These are phyloP conservation scores for Neosilurus mollespiculum DNA, from an alignment of 2,797 vertebrate genomes.

Conservation along the genomic window DNA sequence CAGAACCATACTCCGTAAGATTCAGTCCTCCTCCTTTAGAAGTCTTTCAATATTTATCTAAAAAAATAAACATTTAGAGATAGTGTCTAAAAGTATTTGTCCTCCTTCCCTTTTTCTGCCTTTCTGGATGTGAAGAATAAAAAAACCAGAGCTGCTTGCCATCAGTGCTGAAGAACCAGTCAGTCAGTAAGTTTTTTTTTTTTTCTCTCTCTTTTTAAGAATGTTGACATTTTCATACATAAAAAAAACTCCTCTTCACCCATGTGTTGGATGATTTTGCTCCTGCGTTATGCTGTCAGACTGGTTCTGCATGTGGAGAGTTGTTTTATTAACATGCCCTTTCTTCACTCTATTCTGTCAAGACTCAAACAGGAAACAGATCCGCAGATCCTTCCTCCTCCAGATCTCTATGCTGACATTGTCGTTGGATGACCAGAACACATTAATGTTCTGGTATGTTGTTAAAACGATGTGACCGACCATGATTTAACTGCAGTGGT, in stretches of 20 bases:
- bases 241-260: not conserved
- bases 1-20: constrained; percentile 43
- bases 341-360: not conserved
- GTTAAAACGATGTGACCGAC: not conserved
- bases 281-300: constrained; percentile 31
- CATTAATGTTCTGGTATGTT: constrained; percentile 26
- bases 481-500: not conserved
- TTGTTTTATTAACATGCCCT: constrained; percentile 20
- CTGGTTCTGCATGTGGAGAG: constrained; percentile 40
- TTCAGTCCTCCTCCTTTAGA: not conserved
- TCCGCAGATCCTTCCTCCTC: constrained; percentile 70
- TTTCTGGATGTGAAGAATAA: constrained; percentile 8
- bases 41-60: not conserved
- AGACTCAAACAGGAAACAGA: constrained; percentile 39
- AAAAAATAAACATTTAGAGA: not conserved
- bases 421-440: constrained; percentile 17
- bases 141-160: constrained; percentile 1
- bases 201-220: not conserved
- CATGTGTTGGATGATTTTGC: constrained; percentile 20
- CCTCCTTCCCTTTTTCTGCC: not conserved
- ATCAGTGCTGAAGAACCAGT: constrained; percentile 39
- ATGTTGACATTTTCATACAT: constrained; percentile 26
- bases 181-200: constrained; percentile 57
- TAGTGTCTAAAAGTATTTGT: not conserved
- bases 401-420: constrained; percentile 73